Conservation (phyloP, 2,113 vertebrate species). For the Gambusia affinis region DNA sequence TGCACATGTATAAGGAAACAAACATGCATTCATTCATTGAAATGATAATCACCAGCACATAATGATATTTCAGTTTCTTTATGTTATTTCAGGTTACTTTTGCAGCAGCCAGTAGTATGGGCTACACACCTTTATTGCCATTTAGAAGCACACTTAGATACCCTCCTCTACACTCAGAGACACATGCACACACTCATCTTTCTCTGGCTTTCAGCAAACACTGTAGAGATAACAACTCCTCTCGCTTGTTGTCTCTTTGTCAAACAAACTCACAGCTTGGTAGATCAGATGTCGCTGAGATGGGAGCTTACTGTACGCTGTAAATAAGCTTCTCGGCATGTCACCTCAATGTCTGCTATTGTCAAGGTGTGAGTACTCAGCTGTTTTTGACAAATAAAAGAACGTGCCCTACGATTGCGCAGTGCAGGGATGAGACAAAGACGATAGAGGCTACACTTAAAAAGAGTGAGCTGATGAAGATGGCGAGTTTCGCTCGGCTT, state of each 20-base stretch:
- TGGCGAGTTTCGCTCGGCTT: slow-evolving; percentile 25
- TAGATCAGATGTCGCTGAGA: slow-evolving; percentile 48
- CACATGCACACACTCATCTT: slow-evolving; percentile 16
- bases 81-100: not conserved
- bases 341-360: slow-evolving; percentile 16
- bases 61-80: not conserved
- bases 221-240: slow-evolving; percentile 39
- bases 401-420: slow-evolving; percentile 28
- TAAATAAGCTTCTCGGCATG: slow-evolving; percentile 41
- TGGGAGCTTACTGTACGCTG: slow-evolving; percentile 15
- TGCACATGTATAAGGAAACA: too few relatives aligned
- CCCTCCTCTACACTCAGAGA: not conserved
- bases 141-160: not conserved
- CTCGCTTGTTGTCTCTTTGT: slow-evolving; percentile 34
- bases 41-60: not conserved
- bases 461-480: slow-evolving; percentile 36
- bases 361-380: not conserved
- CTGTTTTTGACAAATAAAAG: slow-evolving; percentile 36
- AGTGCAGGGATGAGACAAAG: slow-evolving; percentile 31
- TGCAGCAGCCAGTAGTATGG: not conserved
- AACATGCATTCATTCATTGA: not conserved
- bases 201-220: slow-evolving; percentile 45
- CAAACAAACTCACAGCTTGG: slow-evolving; percentile 31
- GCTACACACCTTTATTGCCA: not conserved
- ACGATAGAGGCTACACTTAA: slow-evolving; percentile 21